Conservation (phyloP, 2,888 invertebrate genomes). For the Meliscaeva auricollis region DNA sequence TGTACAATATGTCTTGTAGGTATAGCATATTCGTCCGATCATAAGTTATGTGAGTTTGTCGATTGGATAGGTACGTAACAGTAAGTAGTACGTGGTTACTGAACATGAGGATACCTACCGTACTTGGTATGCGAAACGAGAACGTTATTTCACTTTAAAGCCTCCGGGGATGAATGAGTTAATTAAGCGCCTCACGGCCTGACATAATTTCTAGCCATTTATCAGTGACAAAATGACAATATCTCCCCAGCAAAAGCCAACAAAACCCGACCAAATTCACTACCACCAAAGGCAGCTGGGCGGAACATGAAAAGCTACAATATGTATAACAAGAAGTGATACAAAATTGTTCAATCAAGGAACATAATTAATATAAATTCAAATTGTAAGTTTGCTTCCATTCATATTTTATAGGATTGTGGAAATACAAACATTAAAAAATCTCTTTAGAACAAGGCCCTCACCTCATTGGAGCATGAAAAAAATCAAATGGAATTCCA, state of each 20-base stretch:
- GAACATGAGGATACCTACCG: slow-evolving; percentile 54
- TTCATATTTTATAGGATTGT: too few species aligned
- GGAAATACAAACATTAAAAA: too few species aligned
- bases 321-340: slow-evolving; percentile 15
- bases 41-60: slow-evolving; percentile 54
- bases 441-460: too few species aligned
- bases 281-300: slow-evolving; percentile 13
- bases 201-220: slow-evolving; percentile 83
- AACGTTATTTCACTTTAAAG: slow-evolving; percentile 73
- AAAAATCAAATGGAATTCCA: too few species aligned
- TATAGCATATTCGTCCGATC: slow-evolving; percentile 39
- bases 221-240: slow-evolving; percentile 81
- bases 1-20: slow-evolving; percentile 10
- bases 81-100: slow-evolving; percentile 56
- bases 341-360: background rate
- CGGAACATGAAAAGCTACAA: slow-evolving; percentile 17
- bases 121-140: slow-evolving; percentile 71
- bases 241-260: slow-evolving; percentile 72
- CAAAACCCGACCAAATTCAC: slow-evolving; percentile 58
- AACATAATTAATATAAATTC: too few species aligned
- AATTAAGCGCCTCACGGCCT: slow-evolving; percentile 82
- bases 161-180: slow-evolving; percentile 80
- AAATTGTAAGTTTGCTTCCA: too few species aligned
- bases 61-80: slow-evolving; percentile 44
- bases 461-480: too few species aligned